These are phyloP conservation scores for Ischnus inquisitorius DNA, from an alignment of 2,888 invertebrate genomes.

Conservation along the genomic window DNA sequence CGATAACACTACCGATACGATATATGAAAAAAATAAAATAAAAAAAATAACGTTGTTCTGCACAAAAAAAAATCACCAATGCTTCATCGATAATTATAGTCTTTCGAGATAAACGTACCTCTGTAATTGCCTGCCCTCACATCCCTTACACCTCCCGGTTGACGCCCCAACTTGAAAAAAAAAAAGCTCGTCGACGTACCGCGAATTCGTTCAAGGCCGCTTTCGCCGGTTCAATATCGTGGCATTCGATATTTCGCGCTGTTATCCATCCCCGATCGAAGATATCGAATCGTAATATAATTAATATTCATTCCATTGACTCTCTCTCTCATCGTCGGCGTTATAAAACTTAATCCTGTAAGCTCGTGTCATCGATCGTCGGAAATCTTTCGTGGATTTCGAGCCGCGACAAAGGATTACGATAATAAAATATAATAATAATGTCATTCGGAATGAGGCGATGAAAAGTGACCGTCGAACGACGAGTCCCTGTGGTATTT, in stretches of 20 bases:
- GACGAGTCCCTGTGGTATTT: conserved; percentile 14
- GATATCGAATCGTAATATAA: conserved; percentile 40
- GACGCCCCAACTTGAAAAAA: conserved; percentile 21
- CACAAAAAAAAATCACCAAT: conserved; percentile 80
- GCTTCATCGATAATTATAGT: conserved; percentile 82
- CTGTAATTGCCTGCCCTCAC: conserved; percentile 63
- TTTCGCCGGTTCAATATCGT: conserved; percentile 47
- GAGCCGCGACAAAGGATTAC: conserved; percentile 29
- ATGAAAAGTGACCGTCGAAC: conserved; percentile 30
- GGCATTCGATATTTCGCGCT: conserved; percentile 53
- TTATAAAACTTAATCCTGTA: conserved; percentile 30
- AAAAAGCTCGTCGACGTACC: conserved; percentile 53
- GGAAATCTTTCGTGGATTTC: conserved; percentile 46
- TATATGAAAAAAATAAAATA: conserved; percentile 71
- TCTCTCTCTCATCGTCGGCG: conserved; percentile 33
- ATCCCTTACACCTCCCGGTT: conserved; percentile 33
- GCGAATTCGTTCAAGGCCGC: conserved; percentile 53
- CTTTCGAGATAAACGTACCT: conserved; percentile 71
- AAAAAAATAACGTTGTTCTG: conserved; percentile 77
- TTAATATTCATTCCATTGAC: conserved; percentile 33
- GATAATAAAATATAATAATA: conserved; percentile 42
- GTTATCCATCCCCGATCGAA: conserved; percentile 43
- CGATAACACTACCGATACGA: conserved; percentile 77
- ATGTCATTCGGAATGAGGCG: conserved; percentile 61
- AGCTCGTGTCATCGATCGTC: conserved; percentile 57